phyloP scores from a whole-genome alignment of 2,888 invertebrate genomes.

The Therioaphis trifolii region DNA sequence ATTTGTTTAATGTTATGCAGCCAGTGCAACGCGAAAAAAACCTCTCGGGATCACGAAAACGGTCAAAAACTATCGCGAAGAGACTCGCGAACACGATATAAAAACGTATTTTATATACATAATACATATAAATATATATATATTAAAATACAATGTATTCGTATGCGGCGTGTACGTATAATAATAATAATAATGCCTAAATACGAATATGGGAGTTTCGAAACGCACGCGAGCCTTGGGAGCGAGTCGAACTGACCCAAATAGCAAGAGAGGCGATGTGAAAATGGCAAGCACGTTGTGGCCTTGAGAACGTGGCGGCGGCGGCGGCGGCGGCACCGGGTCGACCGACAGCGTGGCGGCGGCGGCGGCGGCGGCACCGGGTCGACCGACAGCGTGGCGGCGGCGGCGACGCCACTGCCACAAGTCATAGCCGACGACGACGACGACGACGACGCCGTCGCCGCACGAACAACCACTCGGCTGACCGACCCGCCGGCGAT shows the following conservation, averaged over 20 bases:
- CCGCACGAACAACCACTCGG: too few species aligned
- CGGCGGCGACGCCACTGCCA: constrained; percentile 13
- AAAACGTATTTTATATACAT: too few species aligned
- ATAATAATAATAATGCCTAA: not conserved
- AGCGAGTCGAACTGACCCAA: constrained; percentile 59
- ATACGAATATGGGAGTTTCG: constrained; percentile 45
- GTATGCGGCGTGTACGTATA: not conserved
- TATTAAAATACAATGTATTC: too few species aligned
- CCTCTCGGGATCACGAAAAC: not conserved
- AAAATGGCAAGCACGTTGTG: constrained; percentile 57
- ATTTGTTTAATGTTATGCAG: too few species aligned
- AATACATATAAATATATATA: too few species aligned
- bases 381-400: not conserved
- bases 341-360: constrained; percentile 1
- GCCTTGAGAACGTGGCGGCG: constrained; percentile 35
- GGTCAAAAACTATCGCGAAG: not conserved
- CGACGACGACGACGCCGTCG: too few species aligned
- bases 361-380: constrained; percentile 13
- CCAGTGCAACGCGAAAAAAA: too few species aligned
- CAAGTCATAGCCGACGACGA: too few species aligned
- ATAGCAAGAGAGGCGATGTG: constrained; percentile 55
- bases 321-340: constrained; percentile 3
- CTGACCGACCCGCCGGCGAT: constrained; percentile 10
- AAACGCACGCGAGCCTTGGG: constrained; percentile 56
- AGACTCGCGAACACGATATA: too few species aligned